phyloP scores from a whole-genome alignment of 1,140 invertebrate genomes.

The Neodiprion lecontei region DNA sequence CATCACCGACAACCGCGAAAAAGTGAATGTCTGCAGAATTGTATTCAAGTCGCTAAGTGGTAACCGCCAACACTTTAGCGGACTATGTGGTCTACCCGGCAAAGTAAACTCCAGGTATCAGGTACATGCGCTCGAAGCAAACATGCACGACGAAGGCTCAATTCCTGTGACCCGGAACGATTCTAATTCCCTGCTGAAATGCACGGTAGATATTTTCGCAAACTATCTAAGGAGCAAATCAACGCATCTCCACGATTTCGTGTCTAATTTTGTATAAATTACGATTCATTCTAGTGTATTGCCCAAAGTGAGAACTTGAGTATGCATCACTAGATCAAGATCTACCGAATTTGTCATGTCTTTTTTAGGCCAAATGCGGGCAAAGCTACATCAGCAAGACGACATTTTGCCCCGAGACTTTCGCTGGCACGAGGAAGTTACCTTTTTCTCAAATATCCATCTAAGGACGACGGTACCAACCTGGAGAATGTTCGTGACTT shows the following conservation, averaged over 20 bases:
- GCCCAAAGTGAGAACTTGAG: too few species aligned
- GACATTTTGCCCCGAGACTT: background rate
- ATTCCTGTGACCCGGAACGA: background rate
- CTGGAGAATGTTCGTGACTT: too few species aligned
- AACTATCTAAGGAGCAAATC: too few species aligned
- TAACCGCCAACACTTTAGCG: background rate
- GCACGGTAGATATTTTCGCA: too few species aligned
- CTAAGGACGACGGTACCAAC: background rate
- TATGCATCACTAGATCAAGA: too few species aligned
- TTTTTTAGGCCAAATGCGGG: too few species aligned
- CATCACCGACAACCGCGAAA: background rate
- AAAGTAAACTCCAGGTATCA: background rate
- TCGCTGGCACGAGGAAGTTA: background rate
- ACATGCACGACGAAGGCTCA: background rate
- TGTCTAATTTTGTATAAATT: too few species aligned
- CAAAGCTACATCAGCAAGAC: too few species aligned
- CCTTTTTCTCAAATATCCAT: background rate
- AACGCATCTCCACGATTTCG: too few species aligned
- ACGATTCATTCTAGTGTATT: too few species aligned
- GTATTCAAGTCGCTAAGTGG: slow-evolving; percentile 2
- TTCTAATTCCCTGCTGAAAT: background rate
- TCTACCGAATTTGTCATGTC: too few species aligned
- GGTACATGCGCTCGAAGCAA: background rate
- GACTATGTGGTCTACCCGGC: background rate
- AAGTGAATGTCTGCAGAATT: slow-evolving; percentile 3